Evolutionary conservation across 2,797 vertebrate species (phyloP).

Genomic region (Pseudocheirus occidentalis): DNA sequence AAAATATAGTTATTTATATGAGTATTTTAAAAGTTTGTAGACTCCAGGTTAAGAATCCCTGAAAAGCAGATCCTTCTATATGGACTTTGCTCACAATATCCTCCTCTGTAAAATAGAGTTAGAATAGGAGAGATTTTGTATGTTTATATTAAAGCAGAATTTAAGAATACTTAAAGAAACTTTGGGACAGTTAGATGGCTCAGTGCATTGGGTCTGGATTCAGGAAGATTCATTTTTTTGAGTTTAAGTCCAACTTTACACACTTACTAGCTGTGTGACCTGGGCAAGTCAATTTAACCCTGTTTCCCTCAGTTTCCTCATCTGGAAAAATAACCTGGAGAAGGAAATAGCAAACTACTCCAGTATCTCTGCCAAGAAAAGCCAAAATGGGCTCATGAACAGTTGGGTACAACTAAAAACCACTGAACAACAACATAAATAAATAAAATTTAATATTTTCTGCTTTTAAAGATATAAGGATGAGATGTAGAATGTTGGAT

Average conservation of each 20-base stretch:
- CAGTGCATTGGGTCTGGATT: background rate
- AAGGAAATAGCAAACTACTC: no score
- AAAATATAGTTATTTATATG: background rate
- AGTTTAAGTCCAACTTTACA: no score
- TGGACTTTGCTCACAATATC: background rate
- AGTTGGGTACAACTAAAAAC: background rate
- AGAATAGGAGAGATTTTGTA: background rate
- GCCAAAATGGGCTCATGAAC: no score
- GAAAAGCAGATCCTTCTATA: background rate
- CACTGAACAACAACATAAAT: background rate
- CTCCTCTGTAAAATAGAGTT: background rate
- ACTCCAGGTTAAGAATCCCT: background rate
- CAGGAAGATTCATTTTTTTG: no score
- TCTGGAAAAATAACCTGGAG: no score
- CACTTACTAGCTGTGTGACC: no score
- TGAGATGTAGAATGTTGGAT: background rate
- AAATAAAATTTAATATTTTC: background rate
- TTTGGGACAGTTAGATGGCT: background rate
- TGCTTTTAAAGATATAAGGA: constrained; percentile 2
- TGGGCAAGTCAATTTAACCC: no score
- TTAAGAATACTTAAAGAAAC: background rate
- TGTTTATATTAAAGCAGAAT: background rate
- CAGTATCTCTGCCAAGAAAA: no score
- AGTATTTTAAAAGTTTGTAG: background rate
- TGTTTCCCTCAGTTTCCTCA: no score